phyloP scores from a whole-genome alignment of 2,113 vertebrate genomes.

The Epinephelus moara region DNA sequence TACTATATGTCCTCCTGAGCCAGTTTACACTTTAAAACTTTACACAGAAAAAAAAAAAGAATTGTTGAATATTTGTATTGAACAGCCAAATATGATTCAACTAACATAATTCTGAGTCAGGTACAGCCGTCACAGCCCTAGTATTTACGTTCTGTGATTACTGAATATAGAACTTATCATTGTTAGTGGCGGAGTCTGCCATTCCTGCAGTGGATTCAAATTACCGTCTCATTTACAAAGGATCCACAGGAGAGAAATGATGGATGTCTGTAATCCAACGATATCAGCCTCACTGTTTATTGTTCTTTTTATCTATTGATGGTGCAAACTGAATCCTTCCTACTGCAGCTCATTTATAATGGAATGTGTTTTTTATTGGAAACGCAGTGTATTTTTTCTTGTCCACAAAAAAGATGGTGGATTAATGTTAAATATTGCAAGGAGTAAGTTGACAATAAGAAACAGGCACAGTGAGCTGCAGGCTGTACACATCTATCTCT shows the following conservation, averaged over 20 bases:
- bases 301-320: neutral
- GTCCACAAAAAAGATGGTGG: neutral
- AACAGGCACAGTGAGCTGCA: neutral
- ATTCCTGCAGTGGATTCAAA: neutral
- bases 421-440: neutral
- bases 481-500: neutral
- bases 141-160: neutral
- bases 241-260: neutral
- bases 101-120: too few relatives aligned
- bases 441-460: neutral
- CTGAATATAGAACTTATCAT: neutral
- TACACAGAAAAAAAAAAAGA: too few relatives aligned
- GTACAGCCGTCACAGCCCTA: too few relatives aligned
- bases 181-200: neutral
- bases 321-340: neutral
- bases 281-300: neutral
- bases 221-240: neutral
- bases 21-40: too few relatives aligned
- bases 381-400: constrained; percentile 1
- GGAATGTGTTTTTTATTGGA: neutral
- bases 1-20: too few relatives aligned
- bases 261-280: neutral
- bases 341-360: neutral
- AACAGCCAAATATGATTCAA: too few relatives aligned
- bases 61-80: too few relatives aligned